These are phyloP conservation scores for Hofmannophila pseudospretella DNA, from an alignment of 2,888 invertebrate genomes.

Conservation along the genomic window DNA sequence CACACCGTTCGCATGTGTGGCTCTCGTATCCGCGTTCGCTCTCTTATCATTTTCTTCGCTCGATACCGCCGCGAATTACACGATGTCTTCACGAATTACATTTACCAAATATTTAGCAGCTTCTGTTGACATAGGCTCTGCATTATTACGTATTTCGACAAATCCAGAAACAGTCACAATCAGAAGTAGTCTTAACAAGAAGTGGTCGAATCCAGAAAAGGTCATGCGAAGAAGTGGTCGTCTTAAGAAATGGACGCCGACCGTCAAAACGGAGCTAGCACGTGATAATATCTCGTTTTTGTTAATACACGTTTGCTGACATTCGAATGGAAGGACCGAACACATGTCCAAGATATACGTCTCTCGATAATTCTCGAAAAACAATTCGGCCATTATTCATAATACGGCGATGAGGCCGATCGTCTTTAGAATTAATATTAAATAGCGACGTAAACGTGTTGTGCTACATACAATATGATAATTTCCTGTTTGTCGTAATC, in stretches of 20 bases:
- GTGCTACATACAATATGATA: neutral
- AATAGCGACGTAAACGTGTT: neutral
- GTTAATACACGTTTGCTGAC: neutral
- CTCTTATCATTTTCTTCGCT: slow-evolving; percentile 64
- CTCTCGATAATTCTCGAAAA: too few species aligned
- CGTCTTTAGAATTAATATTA: too few species aligned
- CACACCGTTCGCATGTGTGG: slow-evolving; percentile 34
- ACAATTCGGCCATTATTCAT: too few species aligned
- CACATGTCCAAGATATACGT: neutral
- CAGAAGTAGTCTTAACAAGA: too few species aligned
- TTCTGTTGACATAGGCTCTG: too few species aligned
- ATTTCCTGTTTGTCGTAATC: neutral
- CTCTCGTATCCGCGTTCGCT: slow-evolving; percentile 60
- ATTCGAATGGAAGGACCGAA: neutral
- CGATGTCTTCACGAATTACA: slow-evolving; percentile 12
- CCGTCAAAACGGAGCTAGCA: too few species aligned
- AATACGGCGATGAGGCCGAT: neutral
- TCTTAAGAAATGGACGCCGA: too few species aligned
- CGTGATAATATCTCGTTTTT: neutral
- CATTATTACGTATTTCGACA: too few species aligned
- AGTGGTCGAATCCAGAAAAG: too few species aligned
- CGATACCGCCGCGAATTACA: slow-evolving; percentile 50
- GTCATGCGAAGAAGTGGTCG: too few species aligned
- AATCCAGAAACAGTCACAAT: too few species aligned
- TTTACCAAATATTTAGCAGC: too few species aligned